Base-by-base conservation (phyloP, 2,113 vertebrate genomes). In the Trogon surrucura region DNA sequence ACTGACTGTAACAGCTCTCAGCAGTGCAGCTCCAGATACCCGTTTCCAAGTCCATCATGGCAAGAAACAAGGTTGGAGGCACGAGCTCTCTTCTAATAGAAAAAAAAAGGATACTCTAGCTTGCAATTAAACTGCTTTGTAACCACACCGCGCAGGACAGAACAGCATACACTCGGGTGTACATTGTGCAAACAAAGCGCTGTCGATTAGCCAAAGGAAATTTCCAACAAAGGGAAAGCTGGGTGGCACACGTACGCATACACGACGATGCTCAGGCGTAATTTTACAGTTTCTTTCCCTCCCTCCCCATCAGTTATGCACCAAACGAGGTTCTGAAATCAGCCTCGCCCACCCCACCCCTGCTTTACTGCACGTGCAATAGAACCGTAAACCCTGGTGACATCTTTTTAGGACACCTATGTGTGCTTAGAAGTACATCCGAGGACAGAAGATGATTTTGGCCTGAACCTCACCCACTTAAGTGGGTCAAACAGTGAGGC, bases 231-330 rank as follows among this genome's bases (percentile, higher is more conserved):
- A 80, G 45, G 22, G 56, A 32, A 9, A 56, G 21, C 19, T 12
- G 66, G 23, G 36, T 4, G 57, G 20, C 32, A 34, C 6, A 1
- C 4, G 29, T 26, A 64, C 1, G 0, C 10, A 3, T 8, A 25
- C 21, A 13, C 3, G 26, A 11, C 32, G 9, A 7, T 21, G 45
- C 8, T 16, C 32, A 32, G 53, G 7, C 4, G 7, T 5, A 60
- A 13, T 16, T 82, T 77, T 23, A 34, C 20, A 53, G 44, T 15
- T 64, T 41, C 16, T 36, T 82, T 64, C 5, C 10, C 27, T 16
- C 23, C 30, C 22, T 13, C 16, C 15, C 6, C 32, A 20, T 18
- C 88, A 67, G 6, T 44, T 25, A 60, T 5, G 29, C 16, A 29
- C 34, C 6, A 47, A 69, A 85, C 5, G 5, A 26, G 8, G 30